Conservation (phyloP, 2,888 invertebrate genomes). For the Drosophila fungiperda region DNA sequence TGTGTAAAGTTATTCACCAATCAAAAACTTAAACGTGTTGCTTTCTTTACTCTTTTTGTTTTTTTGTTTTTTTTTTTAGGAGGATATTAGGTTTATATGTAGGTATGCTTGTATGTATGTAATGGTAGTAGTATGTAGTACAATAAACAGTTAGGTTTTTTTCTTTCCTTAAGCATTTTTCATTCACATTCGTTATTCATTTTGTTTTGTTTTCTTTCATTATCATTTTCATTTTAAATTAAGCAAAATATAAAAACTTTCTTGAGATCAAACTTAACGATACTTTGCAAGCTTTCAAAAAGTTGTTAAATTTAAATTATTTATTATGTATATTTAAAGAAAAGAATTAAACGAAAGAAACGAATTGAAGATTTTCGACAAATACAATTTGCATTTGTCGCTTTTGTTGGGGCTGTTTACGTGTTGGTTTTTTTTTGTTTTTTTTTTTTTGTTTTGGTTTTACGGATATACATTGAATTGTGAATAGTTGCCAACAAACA, state of each 20-base stretch:
- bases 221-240: slow-evolving; percentile 62
- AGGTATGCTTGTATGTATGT: slow-evolving; percentile 48
- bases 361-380: slow-evolving; percentile 39
- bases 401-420: slow-evolving; percentile 29
- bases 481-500: slow-evolving; percentile 31
- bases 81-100: slow-evolving; percentile 58
- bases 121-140: slow-evolving; percentile 70
- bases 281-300: slow-evolving; percentile 75
- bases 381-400: slow-evolving; percentile 18
- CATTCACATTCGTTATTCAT: slow-evolving; percentile 26
- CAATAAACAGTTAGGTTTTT: slow-evolving; percentile 72
- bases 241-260: slow-evolving; percentile 75
- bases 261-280: slow-evolving; percentile 81
- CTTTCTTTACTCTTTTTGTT: slow-evolving; percentile 8
- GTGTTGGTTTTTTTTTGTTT: slow-evolving; percentile 14
- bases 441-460: slow-evolving; percentile 27
- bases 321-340: slow-evolving; percentile 44
- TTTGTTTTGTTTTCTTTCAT: slow-evolving; percentile 35
- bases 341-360: slow-evolving; percentile 26
- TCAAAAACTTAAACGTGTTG: slow-evolving; percentile 63
- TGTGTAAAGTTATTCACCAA: slow-evolving; percentile 46
- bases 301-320: slow-evolving; percentile 44
- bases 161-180: slow-evolving; percentile 56
- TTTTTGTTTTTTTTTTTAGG: slow-evolving; percentile 18
- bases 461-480: slow-evolving; percentile 51